phyloP scores from a whole-genome alignment of 2,888 invertebrate species.

The Thalpophila matura region DNA sequence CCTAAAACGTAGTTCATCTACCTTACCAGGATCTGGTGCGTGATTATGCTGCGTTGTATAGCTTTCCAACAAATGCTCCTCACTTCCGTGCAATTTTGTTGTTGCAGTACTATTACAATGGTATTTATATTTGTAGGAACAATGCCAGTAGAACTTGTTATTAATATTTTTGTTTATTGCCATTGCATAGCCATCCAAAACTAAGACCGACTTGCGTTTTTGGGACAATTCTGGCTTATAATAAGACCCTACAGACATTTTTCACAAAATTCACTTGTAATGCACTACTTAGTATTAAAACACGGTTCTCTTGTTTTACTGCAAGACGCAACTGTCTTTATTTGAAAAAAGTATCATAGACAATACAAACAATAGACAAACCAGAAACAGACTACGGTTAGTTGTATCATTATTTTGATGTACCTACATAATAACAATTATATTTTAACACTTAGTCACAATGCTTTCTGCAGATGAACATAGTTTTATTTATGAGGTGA shows the following conservation, averaged over 20 bases:
- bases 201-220: background rate
- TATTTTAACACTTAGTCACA: background rate
- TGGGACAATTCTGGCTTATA: slow-evolving; percentile 12
- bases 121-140: slow-evolving; percentile 3
- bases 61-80: slow-evolving; percentile 9
- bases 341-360: no score
- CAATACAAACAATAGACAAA: no score
- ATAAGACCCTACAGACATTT: slow-evolving; percentile 9
- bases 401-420: no score
- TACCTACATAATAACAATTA: no score
- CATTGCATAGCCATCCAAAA: slow-evolving; percentile 15
- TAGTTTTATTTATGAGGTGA: background rate
- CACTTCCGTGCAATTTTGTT: slow-evolving; percentile 15
- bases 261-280: no score
- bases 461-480: background rate
- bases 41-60: slow-evolving; percentile 5
- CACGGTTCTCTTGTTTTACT: no score
- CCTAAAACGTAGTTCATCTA: slow-evolving; percentile 6
- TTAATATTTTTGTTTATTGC: slow-evolving; percentile 5
- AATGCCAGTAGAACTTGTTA: slow-evolving; percentile 7
- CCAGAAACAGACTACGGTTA: no score
- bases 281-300: no score
- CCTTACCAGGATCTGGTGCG: slow-evolving; percentile 10
- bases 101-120: slow-evolving; percentile 14
- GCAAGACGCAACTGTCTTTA: no score